These are phyloP conservation scores for Pimephales promelas DNA, from an alignment of 2,113 vertebrate species.

Conservation along the genomic window DNA sequence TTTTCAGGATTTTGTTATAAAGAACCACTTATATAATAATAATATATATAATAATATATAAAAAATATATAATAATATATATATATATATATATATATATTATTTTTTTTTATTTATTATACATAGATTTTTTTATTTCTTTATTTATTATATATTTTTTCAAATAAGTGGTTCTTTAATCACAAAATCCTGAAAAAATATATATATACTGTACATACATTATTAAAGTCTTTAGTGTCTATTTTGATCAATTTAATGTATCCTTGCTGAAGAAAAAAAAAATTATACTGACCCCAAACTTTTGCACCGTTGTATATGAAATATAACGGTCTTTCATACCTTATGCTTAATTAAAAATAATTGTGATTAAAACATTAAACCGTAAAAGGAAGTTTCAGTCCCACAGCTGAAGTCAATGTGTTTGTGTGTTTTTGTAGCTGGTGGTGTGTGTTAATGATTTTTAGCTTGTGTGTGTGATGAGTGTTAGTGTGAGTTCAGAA, in stretches of 20 bases:
- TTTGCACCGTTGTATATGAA: not conserved
- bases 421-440: not conserved
- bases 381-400: not conserved
- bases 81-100: no score
- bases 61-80: no score
- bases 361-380: not conserved
- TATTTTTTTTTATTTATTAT: no score
- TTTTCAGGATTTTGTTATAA: not conserved
- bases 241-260: not conserved
- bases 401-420: not conserved
- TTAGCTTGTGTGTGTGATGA: not conserved
- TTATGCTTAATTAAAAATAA: not conserved
- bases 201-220: no score
- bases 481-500: constrained; percentile 5
- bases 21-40: no score
- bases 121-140: no score
- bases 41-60: no score
- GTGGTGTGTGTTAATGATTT: not conserved
- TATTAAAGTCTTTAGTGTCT: not conserved
- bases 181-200: no score
- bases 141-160: no score
- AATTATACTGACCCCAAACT: not conserved
- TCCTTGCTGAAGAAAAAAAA: not conserved
- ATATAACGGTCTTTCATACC: not conserved
- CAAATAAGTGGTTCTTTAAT: no score